Percentiles rank a stretch among this genome's conserved stretches.
Evolutionary conservation across 2,113 vertebrate genomes (phyloP).

Genomic region (Centrocercus urophasianus): DNA sequence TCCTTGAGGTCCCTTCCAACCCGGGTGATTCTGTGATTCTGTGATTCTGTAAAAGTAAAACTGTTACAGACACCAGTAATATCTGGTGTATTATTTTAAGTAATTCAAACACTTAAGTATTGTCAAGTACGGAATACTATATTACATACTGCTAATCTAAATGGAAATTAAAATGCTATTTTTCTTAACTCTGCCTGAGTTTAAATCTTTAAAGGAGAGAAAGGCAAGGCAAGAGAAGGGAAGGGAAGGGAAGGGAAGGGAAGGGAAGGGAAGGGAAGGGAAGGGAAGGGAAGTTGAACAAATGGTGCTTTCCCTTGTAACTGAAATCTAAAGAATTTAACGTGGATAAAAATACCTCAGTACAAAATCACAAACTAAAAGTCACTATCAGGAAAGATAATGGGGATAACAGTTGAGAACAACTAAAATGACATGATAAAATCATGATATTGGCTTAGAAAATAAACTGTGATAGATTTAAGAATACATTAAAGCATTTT

Average conservation of each 20-base stretch:
- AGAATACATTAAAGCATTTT: background rate
- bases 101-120: background rate
- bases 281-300: background rate
- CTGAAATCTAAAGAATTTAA: background rate
- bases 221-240: background rate
- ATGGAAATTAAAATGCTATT: background rate
- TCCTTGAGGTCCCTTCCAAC: no score
- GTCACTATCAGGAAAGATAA: background rate
- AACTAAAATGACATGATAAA: slow-evolving; percentile 3
- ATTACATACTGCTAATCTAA: background rate
- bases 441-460: background rate
- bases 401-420: background rate
- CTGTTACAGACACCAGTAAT: background rate
- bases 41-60: no score
- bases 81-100: background rate
- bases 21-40: no score
- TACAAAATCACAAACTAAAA: background rate
- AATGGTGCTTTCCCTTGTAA: background rate
- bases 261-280: background rate
- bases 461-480: background rate
- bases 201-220: background rate
- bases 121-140: background rate
- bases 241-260: background rate
- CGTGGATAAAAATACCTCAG: background rate
- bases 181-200: background rate